phyloP scores from a whole-genome alignment of 2,888 invertebrate genomes.

The Cryptosula pallasiana region DNA sequence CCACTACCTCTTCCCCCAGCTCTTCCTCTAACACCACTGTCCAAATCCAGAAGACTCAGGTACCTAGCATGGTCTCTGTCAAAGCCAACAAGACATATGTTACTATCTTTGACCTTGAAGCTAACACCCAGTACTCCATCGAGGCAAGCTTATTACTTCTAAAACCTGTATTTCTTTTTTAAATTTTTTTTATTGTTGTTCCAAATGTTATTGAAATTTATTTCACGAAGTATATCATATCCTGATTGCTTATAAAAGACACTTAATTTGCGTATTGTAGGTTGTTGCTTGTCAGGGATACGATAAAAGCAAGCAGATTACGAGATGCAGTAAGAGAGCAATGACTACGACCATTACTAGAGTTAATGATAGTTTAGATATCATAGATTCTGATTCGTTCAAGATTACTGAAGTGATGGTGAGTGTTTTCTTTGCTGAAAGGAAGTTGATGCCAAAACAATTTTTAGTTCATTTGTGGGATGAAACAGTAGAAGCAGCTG shows the following conservation, averaged over 20 bases:
- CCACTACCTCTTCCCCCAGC: background rate
- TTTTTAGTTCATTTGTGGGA: too few relatives aligned
- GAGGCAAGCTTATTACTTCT: conserved; percentile 36
- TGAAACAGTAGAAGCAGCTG: too few relatives aligned
- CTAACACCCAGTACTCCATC: conserved; percentile 48
- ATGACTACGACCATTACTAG: conserved; percentile 47
- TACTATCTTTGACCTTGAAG: conserved; percentile 40
- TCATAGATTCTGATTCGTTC: background rate
- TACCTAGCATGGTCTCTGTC: background rate
- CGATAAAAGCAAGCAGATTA: conserved; percentile 33
- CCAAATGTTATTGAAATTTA: background rate
- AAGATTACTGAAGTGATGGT: background rate
- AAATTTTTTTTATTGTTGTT: background rate
- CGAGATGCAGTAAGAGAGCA: conserved; percentile 50
- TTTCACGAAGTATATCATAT: background rate
- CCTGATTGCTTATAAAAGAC: background rate
- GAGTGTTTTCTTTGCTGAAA: too few relatives aligned
- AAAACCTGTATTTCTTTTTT: background rate
- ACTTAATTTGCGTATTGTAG: conserved; percentile 29
- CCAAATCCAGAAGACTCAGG: background rate
- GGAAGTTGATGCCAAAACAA: too few relatives aligned
- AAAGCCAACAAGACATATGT: background rate
- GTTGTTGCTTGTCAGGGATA: conserved; percentile 48
- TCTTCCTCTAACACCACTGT: background rate
- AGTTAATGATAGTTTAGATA: background rate